phyloP scores from a whole-genome alignment of 2,888 invertebrate genomes.

The Idaea aversata region DNA sequence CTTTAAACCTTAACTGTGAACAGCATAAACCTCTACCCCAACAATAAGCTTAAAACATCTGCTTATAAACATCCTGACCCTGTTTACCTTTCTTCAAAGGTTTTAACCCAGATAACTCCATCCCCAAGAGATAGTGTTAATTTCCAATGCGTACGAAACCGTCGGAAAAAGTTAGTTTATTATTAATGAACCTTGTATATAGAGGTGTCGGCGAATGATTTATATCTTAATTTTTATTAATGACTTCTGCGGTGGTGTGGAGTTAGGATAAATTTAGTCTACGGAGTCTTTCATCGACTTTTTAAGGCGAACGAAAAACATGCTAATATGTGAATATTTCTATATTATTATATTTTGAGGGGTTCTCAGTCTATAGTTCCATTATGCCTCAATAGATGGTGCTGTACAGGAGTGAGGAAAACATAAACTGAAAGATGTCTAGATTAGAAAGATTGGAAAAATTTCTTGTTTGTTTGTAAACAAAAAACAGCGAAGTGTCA shows the following conservation, averaged over 20 bases:
- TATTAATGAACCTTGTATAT: slow-evolving; percentile 17
- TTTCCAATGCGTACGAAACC: slow-evolving; percentile 8
- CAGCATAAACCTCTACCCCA: neutral
- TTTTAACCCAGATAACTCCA: neutral
- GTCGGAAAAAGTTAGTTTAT: slow-evolving; percentile 14
- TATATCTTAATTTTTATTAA: slow-evolving; percentile 23
- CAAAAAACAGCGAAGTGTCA: too few relatives aligned
- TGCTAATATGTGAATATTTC: too few relatives aligned
- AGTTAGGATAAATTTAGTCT: neutral
- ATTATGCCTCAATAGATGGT: too few relatives aligned
- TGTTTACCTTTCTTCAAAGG: neutral
- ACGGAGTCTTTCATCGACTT: too few relatives aligned
- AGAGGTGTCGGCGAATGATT: slow-evolving; percentile 22
- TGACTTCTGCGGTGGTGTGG: slow-evolving; percentile 15
- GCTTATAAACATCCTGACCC: neutral
- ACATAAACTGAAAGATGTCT: too few relatives aligned
- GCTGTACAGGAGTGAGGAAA: too few relatives aligned
- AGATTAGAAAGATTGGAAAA: too few relatives aligned
- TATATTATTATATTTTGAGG: too few relatives aligned
- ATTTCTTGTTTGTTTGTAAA: too few relatives aligned
- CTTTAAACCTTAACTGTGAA: neutral
- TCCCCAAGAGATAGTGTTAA: neutral
- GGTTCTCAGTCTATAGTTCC: too few relatives aligned
- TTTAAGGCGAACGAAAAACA: too few relatives aligned
- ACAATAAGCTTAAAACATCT: neutral